Evolutionary conservation across 2,113 vertebrate species (phyloP).

Genomic region (Macquaria ambigua): DNA sequence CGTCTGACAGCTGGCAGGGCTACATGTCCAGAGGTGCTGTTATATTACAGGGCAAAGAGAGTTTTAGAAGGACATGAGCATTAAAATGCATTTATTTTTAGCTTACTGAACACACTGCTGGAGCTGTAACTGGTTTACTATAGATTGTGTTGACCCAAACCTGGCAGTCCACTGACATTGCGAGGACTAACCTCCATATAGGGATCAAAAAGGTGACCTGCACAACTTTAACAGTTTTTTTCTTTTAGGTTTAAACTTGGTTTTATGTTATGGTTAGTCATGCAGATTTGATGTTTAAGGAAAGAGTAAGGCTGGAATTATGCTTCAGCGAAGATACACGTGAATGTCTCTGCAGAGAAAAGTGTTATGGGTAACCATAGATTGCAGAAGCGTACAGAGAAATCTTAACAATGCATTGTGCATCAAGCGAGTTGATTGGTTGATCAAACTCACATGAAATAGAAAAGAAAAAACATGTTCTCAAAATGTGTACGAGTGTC

Average conservation of each 20-base stretch:
- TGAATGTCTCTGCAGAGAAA: too few species aligned
- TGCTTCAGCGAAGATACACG: neutral
- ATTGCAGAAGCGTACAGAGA: too few species aligned
- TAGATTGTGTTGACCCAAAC: neutral
- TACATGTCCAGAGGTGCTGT: neutral
- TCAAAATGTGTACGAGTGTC: too few species aligned
- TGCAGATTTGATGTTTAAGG: neutral
- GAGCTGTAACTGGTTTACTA: neutral
- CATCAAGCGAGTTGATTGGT: too few species aligned
- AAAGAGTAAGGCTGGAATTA: neutral
- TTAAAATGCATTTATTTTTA: constrained; percentile 18
- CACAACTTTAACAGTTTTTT: neutral
- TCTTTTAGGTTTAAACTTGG: neutral
- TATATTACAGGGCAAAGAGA: constrained; percentile 10
- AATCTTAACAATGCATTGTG: too few species aligned
- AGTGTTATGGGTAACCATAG: too few species aligned
- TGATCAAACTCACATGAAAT: too few species aligned
- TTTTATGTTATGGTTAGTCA: neutral
- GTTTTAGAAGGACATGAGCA: constrained; percentile 19
- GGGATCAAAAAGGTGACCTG: neutral
- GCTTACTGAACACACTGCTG: neutral
- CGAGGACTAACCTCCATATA: neutral
- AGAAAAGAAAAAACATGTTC: too few species aligned
- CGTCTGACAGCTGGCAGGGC: constrained; percentile 43
- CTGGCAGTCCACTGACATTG: too few species aligned